Base-by-base conservation (phyloP, 2,797 vertebrate species). In the Apogon hyalosoma region DNA sequence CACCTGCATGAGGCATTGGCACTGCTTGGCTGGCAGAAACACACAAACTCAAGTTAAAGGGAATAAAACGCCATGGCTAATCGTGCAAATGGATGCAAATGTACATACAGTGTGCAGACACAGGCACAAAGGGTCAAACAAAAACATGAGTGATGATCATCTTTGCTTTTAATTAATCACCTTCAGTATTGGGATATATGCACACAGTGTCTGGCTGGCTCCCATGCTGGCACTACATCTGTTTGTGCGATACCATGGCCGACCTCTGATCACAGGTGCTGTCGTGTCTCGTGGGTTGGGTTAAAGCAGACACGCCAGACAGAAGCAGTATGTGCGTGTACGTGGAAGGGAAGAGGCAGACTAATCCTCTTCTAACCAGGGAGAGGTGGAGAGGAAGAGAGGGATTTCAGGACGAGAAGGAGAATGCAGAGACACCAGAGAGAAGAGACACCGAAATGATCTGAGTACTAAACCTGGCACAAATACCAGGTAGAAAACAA, bases 241-340 rank as follows among this genome's bases (percentile, higher is more conserved):
- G 89, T 79, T 87, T 75, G 51, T 63, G 70, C 63, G 74, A 83
- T 69, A 71, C 54, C 39, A 21, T 14, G 0, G 61, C 70, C 79
- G 74, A 83, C 76, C 84, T 86, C 64, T 84, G 89, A 91, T 89
- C 90, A 83, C 83, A 87, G 79, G 81, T 77, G 69, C 75, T 73
- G 87, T 77, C 66, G 41, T 40, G 72, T 84, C 82, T 81, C 68
- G n/a, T 52, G 66, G 80, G 78, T 6, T 48, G 66, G 76, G 82
- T 78, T 85, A 79, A 83, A 83, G 73, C 62, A 74, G 78, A 80
- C 71, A 62, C 63, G 84, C 60, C 75, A 82, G 75, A 63, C 47
- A 47, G 55, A 52, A 31, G 14, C 15, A 1, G 36, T 2, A 7
- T 11, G 55, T 31, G 49, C 36, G 50, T 16, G 40, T 47, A 38